These are phyloP conservation scores for Echeneis naucrates DNA, from an alignment of 2,797 vertebrate genomes.

Conservation along the genomic window DNA sequence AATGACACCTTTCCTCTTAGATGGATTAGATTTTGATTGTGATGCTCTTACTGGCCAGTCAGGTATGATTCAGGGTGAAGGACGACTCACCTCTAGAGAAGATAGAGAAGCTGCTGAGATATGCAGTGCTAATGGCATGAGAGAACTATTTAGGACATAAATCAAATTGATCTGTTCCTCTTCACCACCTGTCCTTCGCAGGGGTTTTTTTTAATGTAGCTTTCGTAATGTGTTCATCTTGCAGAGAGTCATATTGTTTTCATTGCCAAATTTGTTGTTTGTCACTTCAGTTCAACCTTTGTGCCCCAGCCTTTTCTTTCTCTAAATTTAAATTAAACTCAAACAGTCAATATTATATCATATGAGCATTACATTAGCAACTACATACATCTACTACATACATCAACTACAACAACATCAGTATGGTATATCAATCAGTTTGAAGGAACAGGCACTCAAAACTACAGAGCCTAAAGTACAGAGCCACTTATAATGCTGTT, in stretches of 20 bases:
- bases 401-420: too few relatives aligned
- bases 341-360: too few relatives aligned
- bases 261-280: slow-evolving; percentile 1
- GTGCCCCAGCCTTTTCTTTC: neutral
- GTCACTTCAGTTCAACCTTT: slow-evolving; percentile 1
- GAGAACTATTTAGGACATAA: slow-evolving; percentile 18
- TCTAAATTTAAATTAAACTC: slow-evolving; percentile 15
- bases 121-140: slow-evolving; percentile 5
- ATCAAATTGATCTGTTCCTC: slow-evolving; percentile 25
- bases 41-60: neutral
- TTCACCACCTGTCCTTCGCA: slow-evolving; percentile 3
- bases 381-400: too few relatives aligned
- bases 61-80: slow-evolving; percentile 35
- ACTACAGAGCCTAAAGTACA: neutral
- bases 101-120: slow-evolving; percentile 5
- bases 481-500: neutral
- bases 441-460: neutral
- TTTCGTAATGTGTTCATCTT: slow-evolving; percentile 7
- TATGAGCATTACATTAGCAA: too few relatives aligned
- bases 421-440: neutral
- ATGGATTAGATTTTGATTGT: slow-evolving; percentile 33
- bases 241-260: neutral
- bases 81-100: slow-evolving; percentile 8
- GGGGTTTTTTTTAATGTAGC: slow-evolving; percentile 4
- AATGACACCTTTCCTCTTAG: slow-evolving; percentile 20